A percentile compares a stretch with the other conserved stretches of the same genome.
These are phyloP conservation scores for Anser brachyrhynchus DNA, from an alignment of 2,113 vertebrate genomes.

Conservation along the genomic window DNA sequence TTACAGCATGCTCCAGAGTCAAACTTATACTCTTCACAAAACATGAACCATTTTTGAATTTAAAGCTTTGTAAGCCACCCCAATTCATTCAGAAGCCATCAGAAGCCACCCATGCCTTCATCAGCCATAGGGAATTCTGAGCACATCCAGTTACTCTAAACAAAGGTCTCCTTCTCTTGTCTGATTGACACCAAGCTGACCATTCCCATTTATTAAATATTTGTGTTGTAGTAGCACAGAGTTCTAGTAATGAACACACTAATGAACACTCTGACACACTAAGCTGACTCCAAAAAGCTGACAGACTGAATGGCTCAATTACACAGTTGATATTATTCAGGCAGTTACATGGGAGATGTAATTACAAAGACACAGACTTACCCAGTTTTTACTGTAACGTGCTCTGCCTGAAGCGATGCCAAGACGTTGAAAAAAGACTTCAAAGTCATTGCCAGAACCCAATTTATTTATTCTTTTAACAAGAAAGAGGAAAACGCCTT, in stretches of 20 bases:
- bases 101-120: neutral
- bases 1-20: neutral
- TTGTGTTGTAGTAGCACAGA: neutral
- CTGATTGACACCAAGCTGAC: neutral
- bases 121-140: neutral
- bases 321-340: neutral
- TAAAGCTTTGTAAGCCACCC: neutral
- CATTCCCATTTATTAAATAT: neutral
- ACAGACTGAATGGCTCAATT: neutral
- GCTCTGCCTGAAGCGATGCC: slow-evolving; percentile 92
- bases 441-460: slow-evolving; percentile 97
- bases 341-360: neutral
- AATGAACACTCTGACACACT: neutral
- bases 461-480: slow-evolving; percentile 90
- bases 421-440: slow-evolving; percentile 95
- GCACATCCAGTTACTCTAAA: neutral
- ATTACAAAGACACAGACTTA: slow-evolving; percentile 66
- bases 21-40: neutral
- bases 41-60: neutral
- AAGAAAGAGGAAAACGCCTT: slow-evolving; percentile 29
- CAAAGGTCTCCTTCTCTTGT: neutral
- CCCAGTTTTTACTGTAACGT: slow-evolving; percentile 93
- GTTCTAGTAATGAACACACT: neutral
- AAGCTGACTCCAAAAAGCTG: neutral
- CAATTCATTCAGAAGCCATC: neutral